A percentile compares a stretch with the other conserved stretches of the same genome.
These are phyloP conservation scores for Axinella damicornis DNA, from an alignment of 37 sponge, comb jelly and placozoan species.

Conservation along the genomic window DNA sequence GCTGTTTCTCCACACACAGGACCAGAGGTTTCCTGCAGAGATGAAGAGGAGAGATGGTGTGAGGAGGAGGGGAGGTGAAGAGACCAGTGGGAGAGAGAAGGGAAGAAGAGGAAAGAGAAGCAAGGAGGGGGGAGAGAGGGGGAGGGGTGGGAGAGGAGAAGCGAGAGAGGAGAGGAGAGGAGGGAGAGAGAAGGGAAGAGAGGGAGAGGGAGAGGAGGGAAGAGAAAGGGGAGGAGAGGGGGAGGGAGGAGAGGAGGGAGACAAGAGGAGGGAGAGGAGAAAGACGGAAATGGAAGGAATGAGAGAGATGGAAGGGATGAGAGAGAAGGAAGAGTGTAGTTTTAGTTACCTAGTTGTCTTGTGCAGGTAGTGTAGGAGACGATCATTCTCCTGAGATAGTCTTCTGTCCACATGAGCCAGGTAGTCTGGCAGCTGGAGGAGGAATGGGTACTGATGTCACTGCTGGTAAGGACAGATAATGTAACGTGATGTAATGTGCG, in stretches of 20 bases:
- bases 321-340: no score
- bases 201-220: no score
- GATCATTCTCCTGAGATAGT: conserved; percentile 85
- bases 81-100: no score
- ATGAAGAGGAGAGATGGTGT: no score
- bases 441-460: no score
- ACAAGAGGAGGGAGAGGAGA: not conserved
- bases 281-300: no score
- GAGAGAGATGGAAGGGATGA: no score
- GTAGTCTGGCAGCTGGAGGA: conserved; percentile 87
- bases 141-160: not conserved
- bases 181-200: not conserved
- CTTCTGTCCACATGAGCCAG: conserved; percentile 81
- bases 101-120: no score
- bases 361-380: conserved; percentile 89
- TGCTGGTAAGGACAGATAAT: no score
- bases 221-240: not conserved
- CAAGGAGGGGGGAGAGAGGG: not conserved
- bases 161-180: not conserved
- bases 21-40: conserved; percentile 77
- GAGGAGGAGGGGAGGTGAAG: no score
- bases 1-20: conserved; percentile 87
- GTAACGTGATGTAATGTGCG: no score
- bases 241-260: not conserved
- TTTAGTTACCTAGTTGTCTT: conserved; percentile 77